Evolutionary conservation across 2,113 vertebrate species (phyloP), one percentile per base, ranked within the genome.

Genomic region (Rousettus leschenaultii): DNA sequence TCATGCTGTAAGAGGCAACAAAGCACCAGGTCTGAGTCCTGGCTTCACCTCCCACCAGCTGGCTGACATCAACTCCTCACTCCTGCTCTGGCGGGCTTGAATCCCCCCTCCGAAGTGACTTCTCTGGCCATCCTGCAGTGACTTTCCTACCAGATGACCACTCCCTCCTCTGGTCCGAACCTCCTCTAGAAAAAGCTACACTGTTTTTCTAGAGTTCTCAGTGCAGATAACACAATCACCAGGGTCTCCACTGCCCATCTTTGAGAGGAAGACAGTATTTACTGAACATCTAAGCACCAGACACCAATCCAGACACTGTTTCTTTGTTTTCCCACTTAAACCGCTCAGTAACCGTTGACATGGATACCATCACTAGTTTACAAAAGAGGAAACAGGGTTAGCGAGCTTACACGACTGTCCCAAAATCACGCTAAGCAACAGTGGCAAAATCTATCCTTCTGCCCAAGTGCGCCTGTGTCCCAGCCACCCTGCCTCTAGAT

Each of bases 361-460:
- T 22, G 18, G 12, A 7, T 3, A n/a, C 18, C 7, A 26, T 45
- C 30, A 19, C 38, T 7, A 55, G 66, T 28, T 26, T 80, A 55
- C n/a, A 18, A 35, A 92, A 51, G 45, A 85, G 8, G 16, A 74
- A 33, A 68, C 35, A 80, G 40, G 16, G 21, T 35, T 33, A 7
- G 40, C 13, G n/a, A 85, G 61, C 1, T 18, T 53, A 3, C 1
- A 0, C 0, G 15, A 57, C n/a, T 21, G 48, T 78, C 19, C 16
- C 57, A 65, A 86, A 80, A 33, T 73, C 77, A 53, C 28, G 24
- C 12, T 48, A 14, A 48, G 8, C 6, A 30, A 63, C 35, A 61
- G 19, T 1, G 13, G 26, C 18, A 65, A 51, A 24, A 10, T 7
- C 11, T 21, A 2, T 1, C 21, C 30, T 15, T 55, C 33, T 1